Percentiles rank a stretch among this genome's conserved stretches.
phyloP scores from a whole-genome alignment of 2,797 vertebrate genomes.

The Nyctalus aviator region DNA sequence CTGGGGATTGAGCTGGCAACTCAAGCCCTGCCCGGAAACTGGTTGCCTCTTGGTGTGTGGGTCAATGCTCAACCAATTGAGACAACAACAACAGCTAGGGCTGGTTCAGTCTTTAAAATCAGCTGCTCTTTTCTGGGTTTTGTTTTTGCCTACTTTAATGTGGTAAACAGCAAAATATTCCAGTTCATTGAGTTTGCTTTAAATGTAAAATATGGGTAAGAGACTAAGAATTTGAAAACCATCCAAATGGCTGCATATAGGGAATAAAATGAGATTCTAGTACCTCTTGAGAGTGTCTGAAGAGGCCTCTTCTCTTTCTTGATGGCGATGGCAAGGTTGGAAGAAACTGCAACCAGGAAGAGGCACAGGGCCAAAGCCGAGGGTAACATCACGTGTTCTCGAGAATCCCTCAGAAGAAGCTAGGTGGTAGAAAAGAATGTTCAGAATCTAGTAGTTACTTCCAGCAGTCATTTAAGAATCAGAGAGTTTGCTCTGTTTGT shows the following conservation, averaged over 20 bases:
- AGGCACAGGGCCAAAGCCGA: constrained; percentile 79
- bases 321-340: constrained; percentile 85
- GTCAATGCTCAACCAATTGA: neutral
- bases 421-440: neutral
- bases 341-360: constrained; percentile 82
- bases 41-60: neutral
- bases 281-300: constrained; percentile 89
- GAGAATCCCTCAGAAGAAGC: neutral
- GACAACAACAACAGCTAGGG: neutral
- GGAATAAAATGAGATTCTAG: neutral
- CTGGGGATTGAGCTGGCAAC: neutral
- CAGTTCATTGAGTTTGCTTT: neutral
- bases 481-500: neutral
- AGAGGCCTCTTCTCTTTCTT: constrained; percentile 85
- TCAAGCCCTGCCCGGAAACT: too few species aligned
- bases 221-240: neutral
- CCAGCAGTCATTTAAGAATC: neutral
- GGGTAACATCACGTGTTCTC: constrained; percentile 75
- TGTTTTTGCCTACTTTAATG: neutral
- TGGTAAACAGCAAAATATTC: neutral
- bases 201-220: neutral
- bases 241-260: neutral
- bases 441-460: neutral
- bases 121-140: neutral
- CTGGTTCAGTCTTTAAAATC: neutral